Evolutionary conservation across 2,113 vertebrate species (phyloP), one percentile per base, ranked within the genome.

Genomic region (Syngnathus scovelli): DNA sequence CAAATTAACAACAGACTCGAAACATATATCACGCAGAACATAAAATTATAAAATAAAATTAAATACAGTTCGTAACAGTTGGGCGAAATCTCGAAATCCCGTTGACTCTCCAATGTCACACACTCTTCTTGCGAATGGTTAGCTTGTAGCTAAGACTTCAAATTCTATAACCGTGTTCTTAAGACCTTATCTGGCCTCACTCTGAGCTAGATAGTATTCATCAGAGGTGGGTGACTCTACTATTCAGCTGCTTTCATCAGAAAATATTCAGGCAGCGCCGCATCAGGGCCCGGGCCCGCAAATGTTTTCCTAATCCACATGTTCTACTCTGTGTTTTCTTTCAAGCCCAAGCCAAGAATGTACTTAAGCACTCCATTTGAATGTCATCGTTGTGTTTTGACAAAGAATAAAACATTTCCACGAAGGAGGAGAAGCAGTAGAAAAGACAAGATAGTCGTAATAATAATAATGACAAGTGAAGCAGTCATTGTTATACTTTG

Each of bases 391-490:
- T 44, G 39, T 43, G 12, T 46, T 23, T 44, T 62, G 61, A 62
- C 61, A 43, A 27, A 16, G 76, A 27, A 71, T 69, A 62, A 81
- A 80, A 76, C 67, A 61, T 78, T 83, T 74, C 72, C 37, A 44
- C 37, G 27, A 72, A 68, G 67, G 68, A 66, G 74, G 10, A 55
- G 64, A 61, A 68, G 73, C 78, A 49, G 77, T 49, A 44, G 41
- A 68, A 61, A 83, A 86, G 85, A 80, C 81, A 82, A 78, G 76
- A 85, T 85, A 79, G 76, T 83, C 86, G 23, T 23, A 23, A 68
- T 81, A 86, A 88, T 90, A 89, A 86, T 90, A 87, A 89, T 86
- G 83, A 86, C 82, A 90, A 87, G 86, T 90, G 84, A 83, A 85
- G 78, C 83, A 13, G 83, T 88, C 89, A 88, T 89, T 90, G 88